Evolutionary conservation across 2,113 vertebrate species (phyloP).

Genomic region (Lipophrys pholis): DNA sequence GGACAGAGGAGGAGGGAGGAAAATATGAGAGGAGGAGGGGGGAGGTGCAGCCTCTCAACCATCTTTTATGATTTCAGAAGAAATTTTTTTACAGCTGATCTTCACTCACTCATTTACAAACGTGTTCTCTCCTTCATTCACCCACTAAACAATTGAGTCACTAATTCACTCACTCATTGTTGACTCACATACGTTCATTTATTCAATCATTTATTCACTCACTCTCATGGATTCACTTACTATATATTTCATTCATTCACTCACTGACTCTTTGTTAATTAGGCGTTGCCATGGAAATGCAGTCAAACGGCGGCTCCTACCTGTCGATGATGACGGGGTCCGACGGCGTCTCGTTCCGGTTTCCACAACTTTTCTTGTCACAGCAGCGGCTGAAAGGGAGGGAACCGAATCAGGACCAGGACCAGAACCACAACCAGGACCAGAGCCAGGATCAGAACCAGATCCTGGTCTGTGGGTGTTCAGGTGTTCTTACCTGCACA

Average conservation of each 20-base stretch:
- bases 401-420: background rate
- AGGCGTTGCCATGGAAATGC: too few relatives aligned
- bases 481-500: slow-evolving; percentile 68
- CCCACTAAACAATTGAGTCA: too few relatives aligned
- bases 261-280: too few relatives aligned
- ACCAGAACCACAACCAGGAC: background rate
- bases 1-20: slow-evolving; percentile 22
- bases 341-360: slow-evolving; percentile 74
- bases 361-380: slow-evolving; percentile 74
- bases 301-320: slow-evolving; percentile 8
- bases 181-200: too few relatives aligned
- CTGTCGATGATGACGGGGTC: slow-evolving; percentile 72
- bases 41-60: background rate
- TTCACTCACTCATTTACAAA: too few relatives aligned
- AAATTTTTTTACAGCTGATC: too few relatives aligned
- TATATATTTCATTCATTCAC: too few relatives aligned
- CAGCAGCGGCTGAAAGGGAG: slow-evolving; percentile 62
- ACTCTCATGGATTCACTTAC: too few relatives aligned
- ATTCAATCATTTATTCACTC: too few relatives aligned
- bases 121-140: too few relatives aligned
- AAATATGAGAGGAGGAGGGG: background rate
- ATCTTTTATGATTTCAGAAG: too few relatives aligned
- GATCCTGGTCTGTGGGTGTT: background rate
- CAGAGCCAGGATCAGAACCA: background rate
- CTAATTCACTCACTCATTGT: too few relatives aligned